These are phyloP conservation scores for Drosophila pectinifera DNA, from an alignment of 1,140 invertebrate genomes.

Conservation along the genomic window DNA sequence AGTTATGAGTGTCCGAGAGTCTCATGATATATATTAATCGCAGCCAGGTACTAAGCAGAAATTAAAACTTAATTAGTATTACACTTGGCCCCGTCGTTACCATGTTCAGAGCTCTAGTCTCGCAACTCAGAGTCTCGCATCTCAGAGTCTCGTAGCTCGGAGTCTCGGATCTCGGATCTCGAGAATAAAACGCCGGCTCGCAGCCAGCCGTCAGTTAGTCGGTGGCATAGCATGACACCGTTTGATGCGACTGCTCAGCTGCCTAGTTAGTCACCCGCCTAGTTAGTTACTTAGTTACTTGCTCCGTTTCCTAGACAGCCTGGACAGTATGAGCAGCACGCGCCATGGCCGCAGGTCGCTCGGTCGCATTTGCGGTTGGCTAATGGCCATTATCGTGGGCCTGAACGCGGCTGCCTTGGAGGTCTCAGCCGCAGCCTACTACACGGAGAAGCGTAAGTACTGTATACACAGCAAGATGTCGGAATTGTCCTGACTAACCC, in stretches of 20 bases:
- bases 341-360: constrained; percentile 16
- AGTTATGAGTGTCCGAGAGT: too few relatives aligned
- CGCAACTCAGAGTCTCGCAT: not conserved
- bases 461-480: too few relatives aligned
- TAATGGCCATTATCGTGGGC: constrained; percentile 42
- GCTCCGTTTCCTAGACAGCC: constrained; percentile 5
- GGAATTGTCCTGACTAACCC: not conserved
- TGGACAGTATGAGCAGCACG: constrained; percentile 47
- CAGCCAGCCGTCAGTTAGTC: constrained; percentile 24
- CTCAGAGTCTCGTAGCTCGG: constrained; percentile 4
- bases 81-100: constrained; percentile 39
- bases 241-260: constrained; percentile 35
- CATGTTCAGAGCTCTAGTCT: constrained; percentile 17
- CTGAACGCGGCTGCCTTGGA: constrained; percentile 29
- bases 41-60: constrained; percentile 20
- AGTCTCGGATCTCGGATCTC: constrained; percentile 1
- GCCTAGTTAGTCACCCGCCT: constrained; percentile 14
- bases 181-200: constrained; percentile 44
- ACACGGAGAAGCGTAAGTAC: constrained; percentile 71
- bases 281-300: constrained; percentile 20
- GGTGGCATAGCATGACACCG: constrained; percentile 31
- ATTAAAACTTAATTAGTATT: constrained; percentile 13
- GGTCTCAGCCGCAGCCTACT: constrained; percentile 56
- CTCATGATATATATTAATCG: not conserved
- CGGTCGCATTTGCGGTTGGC: constrained; percentile 16